Evolutionary conservation across 2,113 vertebrate genomes (phyloP), one percentile per base, ranked within the genome.

Genomic region (Grantiella picta): DNA sequence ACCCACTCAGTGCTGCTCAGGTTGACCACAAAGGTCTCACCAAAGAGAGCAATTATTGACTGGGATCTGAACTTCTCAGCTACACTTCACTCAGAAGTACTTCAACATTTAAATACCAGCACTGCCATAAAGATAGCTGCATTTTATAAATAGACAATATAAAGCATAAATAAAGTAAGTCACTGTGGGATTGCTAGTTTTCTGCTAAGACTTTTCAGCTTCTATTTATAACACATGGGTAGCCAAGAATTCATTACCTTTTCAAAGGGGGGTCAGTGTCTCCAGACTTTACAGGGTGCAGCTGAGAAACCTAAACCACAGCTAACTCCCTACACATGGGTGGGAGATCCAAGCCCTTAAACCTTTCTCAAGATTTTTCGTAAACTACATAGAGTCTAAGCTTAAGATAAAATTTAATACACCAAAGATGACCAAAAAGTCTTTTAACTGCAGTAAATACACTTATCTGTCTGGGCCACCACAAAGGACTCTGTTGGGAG

Each of bases 31-130:
- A 38, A 86, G 35, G 47, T 49, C 54, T 61, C 14, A 1, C 28
- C 44, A 5, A 54, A 71, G 21, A 21, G 3, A 85, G 53, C 11
- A n/a, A 11, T 24, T 17, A 52, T 15, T 52, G 27, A 4, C 56
- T 56, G 56, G 15, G 28, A 35, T 10, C 42, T 50, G 64, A 78
- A 47, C n/a, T 75, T 15, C 81, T 25, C 73, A 52, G 35, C 53
- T 40, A 9, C 16, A 9, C 0, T 0, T 11, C 7, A 3, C 29
- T 52, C 16, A 38, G 14, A 40, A 44, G 7, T 20, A 47, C 24
- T 81, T 18, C 57, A 75, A 15, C 40, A 44, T 5, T 12, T 38
- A 49, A 0, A 70, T 17, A 50, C 15, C 52, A 91, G 11, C 6
- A 3, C 10, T 23, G 36, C 21, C 33, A 79, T 3, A 57, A 47